These are phyloP conservation scores for Drosophila repletoides DNA, from an alignment of 1,140 invertebrate species.

Conservation along the genomic window DNA sequence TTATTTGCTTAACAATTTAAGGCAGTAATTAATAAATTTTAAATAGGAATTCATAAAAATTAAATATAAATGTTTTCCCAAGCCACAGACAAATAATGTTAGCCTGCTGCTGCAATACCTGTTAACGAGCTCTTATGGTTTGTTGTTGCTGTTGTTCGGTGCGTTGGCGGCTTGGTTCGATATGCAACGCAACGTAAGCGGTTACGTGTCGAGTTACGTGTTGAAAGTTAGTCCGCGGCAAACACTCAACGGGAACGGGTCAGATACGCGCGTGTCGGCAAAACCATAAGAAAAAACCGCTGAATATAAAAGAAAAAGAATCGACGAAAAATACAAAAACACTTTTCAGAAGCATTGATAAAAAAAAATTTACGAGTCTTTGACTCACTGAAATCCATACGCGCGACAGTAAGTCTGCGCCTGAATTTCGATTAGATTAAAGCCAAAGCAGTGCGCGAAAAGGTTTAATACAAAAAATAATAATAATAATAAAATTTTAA, in stretches of 20 bases:
- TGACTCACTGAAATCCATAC: slow-evolving; percentile 22
- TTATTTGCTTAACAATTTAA: background rate
- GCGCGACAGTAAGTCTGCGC: slow-evolving; percentile 24
- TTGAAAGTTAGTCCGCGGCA: slow-evolving; percentile 36
- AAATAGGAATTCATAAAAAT: background rate
- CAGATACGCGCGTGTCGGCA: slow-evolving; percentile 57
- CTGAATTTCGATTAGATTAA: slow-evolving; percentile 24
- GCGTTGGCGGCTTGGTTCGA: slow-evolving; percentile 44
- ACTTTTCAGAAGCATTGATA: slow-evolving; percentile 55
- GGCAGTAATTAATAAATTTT: background rate
- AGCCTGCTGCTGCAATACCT: background rate
- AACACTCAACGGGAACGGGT: slow-evolving; percentile 62
- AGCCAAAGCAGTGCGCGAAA: background rate
- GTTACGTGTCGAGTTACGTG: slow-evolving; percentile 36
- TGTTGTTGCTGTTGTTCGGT: slow-evolving; percentile 12
- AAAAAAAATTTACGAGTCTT: slow-evolving; percentile 44
- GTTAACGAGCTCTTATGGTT: slow-evolving; percentile 22
- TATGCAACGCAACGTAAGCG: slow-evolving; percentile 41
- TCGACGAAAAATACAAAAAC: slow-evolving; percentile 34
- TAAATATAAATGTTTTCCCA: too few species aligned
- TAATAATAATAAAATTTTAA: slow-evolving; percentile 9
- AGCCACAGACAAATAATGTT: too few species aligned
- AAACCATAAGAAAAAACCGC: slow-evolving; percentile 49
- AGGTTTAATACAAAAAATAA: background rate
- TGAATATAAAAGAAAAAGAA: slow-evolving; percentile 14